Evolutionary conservation across 2,888 invertebrate species (phyloP), one percentile per base, ranked within the genome.

Genomic region (Rhimphoctona megacephalus): DNA sequence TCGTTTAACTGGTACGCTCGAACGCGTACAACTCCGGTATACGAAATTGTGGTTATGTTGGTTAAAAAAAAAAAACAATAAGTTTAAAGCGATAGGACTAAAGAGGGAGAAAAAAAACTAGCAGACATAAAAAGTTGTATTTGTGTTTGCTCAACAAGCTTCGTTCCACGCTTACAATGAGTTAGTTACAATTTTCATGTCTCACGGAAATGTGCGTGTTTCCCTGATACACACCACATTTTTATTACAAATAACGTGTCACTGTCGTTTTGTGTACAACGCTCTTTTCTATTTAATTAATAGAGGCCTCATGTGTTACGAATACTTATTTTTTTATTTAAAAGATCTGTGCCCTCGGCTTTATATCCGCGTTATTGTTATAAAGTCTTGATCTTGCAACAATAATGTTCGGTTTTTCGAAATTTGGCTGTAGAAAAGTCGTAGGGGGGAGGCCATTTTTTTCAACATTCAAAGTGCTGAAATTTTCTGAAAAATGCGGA

Each of bases 1-100:
- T 77, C 77, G 78, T 69, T 79, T 79, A 79, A 69, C 52, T 25
- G 69, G 67, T 57, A 79, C 67, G 69, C 67, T 54, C 54, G 54
- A 79, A 79, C 78, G 78, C 69, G 39, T 54, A 19, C 67, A 54
- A 54, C 78, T 69, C 54, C 54, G n/a, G 30, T 22, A 69, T 25
- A 69, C 19, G 36, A 39, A 19, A 39, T 43, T 22, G 33, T 22
- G 33, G 52, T 73, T 33, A 30, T 61, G 61, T 46, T 61, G 61
- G 61, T 3, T 61, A 17, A 76, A 22, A 76, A 76, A 76, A 64
- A 46, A 30, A 19, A 66, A 49, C 22, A 46, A n/a, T 36, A 49
- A 49, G 33, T 52, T 54, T n/a, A 36, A 36, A 25, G 36, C 22
- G 43, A 61, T 30, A 22, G 17, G 30, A 4, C 19, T 5, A 67